Percentiles rank a stretch among this genome's conserved stretches.
These are phyloP conservation scores for Eledona agricola DNA, from an alignment of 2,888 invertebrate genomes.

Conservation along the genomic window DNA sequence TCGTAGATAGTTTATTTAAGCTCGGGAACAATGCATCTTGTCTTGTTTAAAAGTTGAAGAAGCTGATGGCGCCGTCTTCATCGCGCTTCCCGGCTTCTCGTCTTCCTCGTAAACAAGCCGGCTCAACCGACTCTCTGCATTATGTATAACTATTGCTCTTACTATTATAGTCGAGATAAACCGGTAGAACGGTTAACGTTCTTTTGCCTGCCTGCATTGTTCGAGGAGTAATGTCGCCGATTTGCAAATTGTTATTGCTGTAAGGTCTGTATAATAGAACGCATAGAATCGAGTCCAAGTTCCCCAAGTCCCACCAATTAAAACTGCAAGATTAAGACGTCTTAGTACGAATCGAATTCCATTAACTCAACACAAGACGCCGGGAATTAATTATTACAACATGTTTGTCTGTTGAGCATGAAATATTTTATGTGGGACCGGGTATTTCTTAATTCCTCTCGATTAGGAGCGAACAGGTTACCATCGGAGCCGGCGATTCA, in stretches of 20 bases:
- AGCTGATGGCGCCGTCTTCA: slow-evolving; percentile 25
- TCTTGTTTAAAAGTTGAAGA: slow-evolving; percentile 20
- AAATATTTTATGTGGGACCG: slow-evolving; percentile 5
- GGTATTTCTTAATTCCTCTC: slow-evolving; percentile 1
- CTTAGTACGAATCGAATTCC: slow-evolving; percentile 13
- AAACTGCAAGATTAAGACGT: slow-evolving; percentile 19
- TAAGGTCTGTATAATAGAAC: no score
- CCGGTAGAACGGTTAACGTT: slow-evolving; percentile 28
- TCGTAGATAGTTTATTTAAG: slow-evolving; percentile 20
- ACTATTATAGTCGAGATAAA: slow-evolving; percentile 30
- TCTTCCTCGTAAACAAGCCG: slow-evolving; percentile 27
- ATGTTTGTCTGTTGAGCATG: slow-evolving; percentile 4
- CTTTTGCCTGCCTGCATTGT: slow-evolving; percentile 23
- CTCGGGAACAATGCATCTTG: slow-evolving; percentile 23
- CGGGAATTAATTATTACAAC: slow-evolving; percentile 15
- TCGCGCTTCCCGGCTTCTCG: slow-evolving; percentile 17
- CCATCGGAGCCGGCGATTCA: no score
- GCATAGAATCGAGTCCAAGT: no score
- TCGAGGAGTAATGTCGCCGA: slow-evolving; percentile 21
- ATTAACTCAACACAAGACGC: slow-evolving; percentile 1
- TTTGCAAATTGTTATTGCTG: slow-evolving; percentile 30
- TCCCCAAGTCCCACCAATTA: neutral
- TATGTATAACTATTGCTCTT: slow-evolving; percentile 32
- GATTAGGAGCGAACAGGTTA: no score
- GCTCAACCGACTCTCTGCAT: slow-evolving; percentile 26